Base-by-base conservation (phyloP, 1,140 invertebrate genomes). In the Zaprionus africanus region DNA sequence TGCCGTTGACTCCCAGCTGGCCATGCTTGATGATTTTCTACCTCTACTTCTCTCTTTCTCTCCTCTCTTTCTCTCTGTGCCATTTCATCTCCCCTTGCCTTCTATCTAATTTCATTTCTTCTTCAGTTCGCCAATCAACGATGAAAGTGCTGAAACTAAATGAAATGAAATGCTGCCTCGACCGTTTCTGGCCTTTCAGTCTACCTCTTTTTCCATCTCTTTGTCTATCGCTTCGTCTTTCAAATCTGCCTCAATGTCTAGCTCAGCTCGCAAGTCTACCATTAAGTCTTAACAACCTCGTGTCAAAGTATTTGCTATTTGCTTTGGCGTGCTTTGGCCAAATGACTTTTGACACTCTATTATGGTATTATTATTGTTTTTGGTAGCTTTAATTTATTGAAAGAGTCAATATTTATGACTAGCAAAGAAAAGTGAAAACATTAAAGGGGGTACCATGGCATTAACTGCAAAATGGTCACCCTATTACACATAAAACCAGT, bases 71-170 rank as follows among this genome's bases (percentile, higher is more conserved):
- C 13, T 53, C 15, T 53, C 15, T 38, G 2, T 31, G 7, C 28
- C 7, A 31, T 31, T 31, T 31, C 28, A 2, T 51, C 31, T 57
- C 13, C 17, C 31, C 12, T 11, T 54, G 22, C 12, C 34, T 53
- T 58, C 26, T 49, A 6, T 26, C 22, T 56, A 12, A 41, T 9
- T 36, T 19, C 19, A 15, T 71, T 58, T 38, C 58, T 38, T 60
- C 13, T 51, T 59, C 43, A 38, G 49, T 38, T 70, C 54, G 60
- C 54, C 59, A 70, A 76, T 76, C 60, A 62, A 57, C 53, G 67
- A 70, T 76, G 73, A 76, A 76, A 76, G 73, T 54, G 67, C 53
- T 58, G 31, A 56, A 69, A 74, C 61, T 36, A 63, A 61, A 62
- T 58, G 31, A 56, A 69, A 74, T 68, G 49, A 75, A 61, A 62